Evolutionary conservation across 2,888 invertebrate genomes (phyloP).

Genomic region (Piscicola geometra): DNA sequence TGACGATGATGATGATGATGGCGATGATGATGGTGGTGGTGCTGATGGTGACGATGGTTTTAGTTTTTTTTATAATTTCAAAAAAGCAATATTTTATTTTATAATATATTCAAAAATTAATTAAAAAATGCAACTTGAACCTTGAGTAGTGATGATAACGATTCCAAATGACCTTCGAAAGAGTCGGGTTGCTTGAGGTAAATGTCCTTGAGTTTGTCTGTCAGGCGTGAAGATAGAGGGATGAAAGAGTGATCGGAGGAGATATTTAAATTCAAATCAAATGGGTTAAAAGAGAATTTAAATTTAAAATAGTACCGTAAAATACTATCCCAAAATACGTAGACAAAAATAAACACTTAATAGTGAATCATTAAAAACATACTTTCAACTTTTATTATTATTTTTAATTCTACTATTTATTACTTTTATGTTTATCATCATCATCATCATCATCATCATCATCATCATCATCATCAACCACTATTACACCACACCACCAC

Average conservation of each 20-base stretch:
- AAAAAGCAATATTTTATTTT: no score
- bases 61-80: neutral
- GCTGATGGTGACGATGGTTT: neutral
- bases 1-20: conserved; percentile 14
- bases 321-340: no score
- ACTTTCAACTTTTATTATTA: no score
- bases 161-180: conserved; percentile 20
- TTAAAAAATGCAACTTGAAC: neutral
- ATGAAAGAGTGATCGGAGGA: neutral
- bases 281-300: neutral
- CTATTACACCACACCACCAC: no score
- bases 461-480: neutral
- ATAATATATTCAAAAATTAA: neutral
- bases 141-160: conserved; percentile 7
- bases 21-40: conserved; percentile 4
- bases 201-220: conserved; percentile 36
- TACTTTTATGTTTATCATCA: neutral
- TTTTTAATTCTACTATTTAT: neutral
- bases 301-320: no score
- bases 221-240: no score
- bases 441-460: neutral
- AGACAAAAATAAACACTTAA: neutral
- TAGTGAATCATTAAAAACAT: no score
- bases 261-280: neutral
- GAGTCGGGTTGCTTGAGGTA: conserved; percentile 28